Conservation (phyloP, 2,113 vertebrate genomes). For the Amia ocellicauda region DNA sequence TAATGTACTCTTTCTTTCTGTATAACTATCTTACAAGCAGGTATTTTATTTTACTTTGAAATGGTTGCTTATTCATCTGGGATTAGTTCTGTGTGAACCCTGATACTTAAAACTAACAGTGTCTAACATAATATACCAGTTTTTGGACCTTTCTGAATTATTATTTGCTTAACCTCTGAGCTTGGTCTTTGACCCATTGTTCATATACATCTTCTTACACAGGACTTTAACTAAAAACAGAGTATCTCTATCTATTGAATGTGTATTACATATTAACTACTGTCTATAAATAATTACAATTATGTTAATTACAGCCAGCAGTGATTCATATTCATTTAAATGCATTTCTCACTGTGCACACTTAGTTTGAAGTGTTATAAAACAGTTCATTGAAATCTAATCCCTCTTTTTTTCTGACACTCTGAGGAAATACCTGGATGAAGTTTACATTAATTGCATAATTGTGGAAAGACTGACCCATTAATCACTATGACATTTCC, state of each 20-base stretch:
- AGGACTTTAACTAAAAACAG: no score
- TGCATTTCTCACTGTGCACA: conserved; percentile 55
- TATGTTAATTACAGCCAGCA: conserved; percentile 56
- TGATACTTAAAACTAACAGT: no score
- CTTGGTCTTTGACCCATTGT: no score
- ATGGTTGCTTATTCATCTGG: no score
- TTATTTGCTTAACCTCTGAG: no score
- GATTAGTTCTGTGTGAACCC: no score
- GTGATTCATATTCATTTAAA: conserved; percentile 52
- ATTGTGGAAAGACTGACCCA: conserved; percentile 43
- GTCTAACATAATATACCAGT: no score
- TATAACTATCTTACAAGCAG: no score
- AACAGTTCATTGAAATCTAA: conserved; percentile 56
- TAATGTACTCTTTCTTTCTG: no score
- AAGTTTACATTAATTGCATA: conserved; percentile 46
- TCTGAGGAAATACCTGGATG: conserved; percentile 31
- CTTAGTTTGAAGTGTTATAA: conserved; percentile 50
- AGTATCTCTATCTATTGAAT: conserved; percentile 32
- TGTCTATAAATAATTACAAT: conserved; percentile 65
- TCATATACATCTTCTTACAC: no score
- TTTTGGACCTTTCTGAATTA: no score
- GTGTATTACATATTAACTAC: conserved; percentile 52
- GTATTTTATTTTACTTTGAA: no score
- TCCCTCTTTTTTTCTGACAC: conserved; percentile 47
- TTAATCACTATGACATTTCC: conserved; percentile 44